Conservation (phyloP, 2,797 vertebrate genomes). For the Avahi laniger region DNA sequence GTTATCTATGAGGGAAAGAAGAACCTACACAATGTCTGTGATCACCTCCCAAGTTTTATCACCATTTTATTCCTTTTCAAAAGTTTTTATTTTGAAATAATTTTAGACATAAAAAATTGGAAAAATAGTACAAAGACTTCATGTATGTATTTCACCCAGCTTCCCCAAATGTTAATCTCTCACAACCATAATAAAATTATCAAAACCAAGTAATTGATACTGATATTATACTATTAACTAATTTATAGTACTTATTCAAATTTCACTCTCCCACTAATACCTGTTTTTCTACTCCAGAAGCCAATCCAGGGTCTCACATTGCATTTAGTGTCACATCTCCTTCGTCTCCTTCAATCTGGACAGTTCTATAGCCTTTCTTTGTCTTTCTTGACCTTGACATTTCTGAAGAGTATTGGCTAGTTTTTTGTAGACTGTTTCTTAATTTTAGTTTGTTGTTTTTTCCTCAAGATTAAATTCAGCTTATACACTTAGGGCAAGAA, state of each 20-base stretch:
- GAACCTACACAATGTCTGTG: background rate
- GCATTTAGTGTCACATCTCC: background rate
- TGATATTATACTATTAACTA: background rate
- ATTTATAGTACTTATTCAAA: background rate
- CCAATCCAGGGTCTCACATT: background rate
- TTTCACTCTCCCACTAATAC: background rate
- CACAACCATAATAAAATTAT: background rate
- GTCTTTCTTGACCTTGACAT: background rate
- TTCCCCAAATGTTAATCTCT: background rate
- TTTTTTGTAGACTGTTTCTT: background rate
- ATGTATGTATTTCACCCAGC: background rate
- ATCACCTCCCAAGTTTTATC: background rate
- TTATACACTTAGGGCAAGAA: background rate
- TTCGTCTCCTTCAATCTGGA: background rate
- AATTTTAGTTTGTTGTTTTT: background rate
- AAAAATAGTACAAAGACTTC: background rate
- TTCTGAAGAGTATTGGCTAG: background rate
- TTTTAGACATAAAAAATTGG: background rate
- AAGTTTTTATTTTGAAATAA: conserved; percentile 2
- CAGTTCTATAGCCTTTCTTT: background rate
- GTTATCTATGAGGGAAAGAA: background rate
- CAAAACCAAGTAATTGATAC: background rate
- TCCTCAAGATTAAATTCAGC: background rate
- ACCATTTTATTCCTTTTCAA: background rate
- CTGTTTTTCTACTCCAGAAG: background rate